Base-by-base conservation (phyloP, 2,113 vertebrate genomes). In the Salvelinus sp. region DNA sequence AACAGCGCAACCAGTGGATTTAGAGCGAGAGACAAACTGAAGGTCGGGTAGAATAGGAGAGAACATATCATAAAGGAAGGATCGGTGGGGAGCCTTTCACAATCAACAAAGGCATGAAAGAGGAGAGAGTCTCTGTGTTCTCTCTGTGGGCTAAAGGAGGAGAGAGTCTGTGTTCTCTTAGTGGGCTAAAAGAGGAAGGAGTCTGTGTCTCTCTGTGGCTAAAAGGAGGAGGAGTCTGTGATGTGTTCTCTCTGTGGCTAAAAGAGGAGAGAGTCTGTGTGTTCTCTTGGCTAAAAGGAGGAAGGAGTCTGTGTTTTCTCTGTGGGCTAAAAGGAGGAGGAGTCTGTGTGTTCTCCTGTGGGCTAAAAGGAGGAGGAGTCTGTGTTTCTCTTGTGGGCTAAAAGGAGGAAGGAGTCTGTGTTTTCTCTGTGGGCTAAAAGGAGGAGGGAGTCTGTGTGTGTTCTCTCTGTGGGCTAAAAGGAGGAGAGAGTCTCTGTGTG, bases 1-100 rank as follows among this genome's bases (percentile, higher is more conserved):
- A 73, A 86, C 72, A 72, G 72, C n/a, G 86, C 75, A 89, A 86
- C 63, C 64, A 78, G 33, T 50, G 30, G n/a, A 14, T 16, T 27
- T 10, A 16, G n/a, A n/a, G n/a, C n/a, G n/a, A n/a, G n/a, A 50
- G 68, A 20, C 54, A 62, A 6, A 27, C 25, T 44, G 9, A 44
- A 44, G 38, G 38, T 2, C 9, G 2, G 38, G 38, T n/a, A n/a
- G 12, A 44, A 44, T 44, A 44, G 2, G 2, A 44, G 38, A 38
- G 38, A 38, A 38, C 38, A 44, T 10, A 44, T 44, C 38, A 44
- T 44, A 10, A 10, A 44, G 9, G 38, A 44, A 44, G 38, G 38
- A 44, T 44, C 2, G 38, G 7, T 44, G 22, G 22, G 58, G 58
- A n/a, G 58, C 58, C 22, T 62, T 62, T 62, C 58, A 62, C 58